Base-by-base conservation (phyloP, 2,797 vertebrate species). In the Vultur gryphus region DNA sequence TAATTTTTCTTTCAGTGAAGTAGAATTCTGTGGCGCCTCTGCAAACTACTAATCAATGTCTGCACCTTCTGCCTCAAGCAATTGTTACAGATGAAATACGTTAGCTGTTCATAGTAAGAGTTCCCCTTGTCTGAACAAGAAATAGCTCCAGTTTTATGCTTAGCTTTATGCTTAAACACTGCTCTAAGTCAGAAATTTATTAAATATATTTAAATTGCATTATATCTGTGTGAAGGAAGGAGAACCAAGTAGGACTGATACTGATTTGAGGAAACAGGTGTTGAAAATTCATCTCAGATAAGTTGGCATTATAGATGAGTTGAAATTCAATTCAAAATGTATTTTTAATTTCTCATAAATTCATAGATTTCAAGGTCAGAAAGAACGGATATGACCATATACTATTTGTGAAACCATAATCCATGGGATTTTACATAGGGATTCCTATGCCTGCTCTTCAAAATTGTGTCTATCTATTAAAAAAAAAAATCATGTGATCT, bases 21-120 rank as follows among this genome's bases (percentile, higher is more conserved):
- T 59, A 82, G 81, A 91, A 95, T 70, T 96, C 35, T 92, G 87
- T 94, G 88, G 44, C 76, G 97, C 35, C 62, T 94, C 84, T 97
- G 81, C 81, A 97, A 94, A 84, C 64, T 97, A 44, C 81, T 96
- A 93, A 96, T 97, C 95, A 96, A 89, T 93, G 94, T 78, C 91
- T 97, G 84, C 75, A 94, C 65, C 37, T 95, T 93, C 65, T 94
- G 91, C 84, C 92, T 89, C 52, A 78, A 96, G 91, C 86, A 93
- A 10, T 82, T 70, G 86, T 95, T 97, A 73, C 28, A 35, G 39
- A 87, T 82, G 26, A 92, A 96, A 87, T 92, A 25, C 8, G 21
- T 95, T 96, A 97, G 93, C 93, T 93, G 84, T 73, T 84, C 4
- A 0, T 87, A 84, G 88, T 91, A 94, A 71, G 78, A 92, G 70